phyloP scores from a whole-genome alignment of 2,113 vertebrate species.

The Marmota monax region DNA sequence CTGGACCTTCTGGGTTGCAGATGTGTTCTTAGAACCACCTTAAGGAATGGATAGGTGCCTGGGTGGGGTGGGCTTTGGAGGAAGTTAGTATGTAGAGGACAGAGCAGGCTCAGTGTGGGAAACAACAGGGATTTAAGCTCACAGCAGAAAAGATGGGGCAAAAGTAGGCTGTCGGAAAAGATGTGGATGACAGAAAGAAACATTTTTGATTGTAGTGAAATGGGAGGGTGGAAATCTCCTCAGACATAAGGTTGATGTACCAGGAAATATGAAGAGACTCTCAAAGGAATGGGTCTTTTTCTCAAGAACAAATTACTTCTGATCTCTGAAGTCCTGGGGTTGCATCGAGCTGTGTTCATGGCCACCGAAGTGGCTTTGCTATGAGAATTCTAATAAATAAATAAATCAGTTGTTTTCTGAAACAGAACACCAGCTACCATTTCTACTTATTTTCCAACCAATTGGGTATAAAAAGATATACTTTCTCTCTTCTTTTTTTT shows the following conservation, averaged over 20 bases:
- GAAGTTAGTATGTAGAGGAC: not conserved
- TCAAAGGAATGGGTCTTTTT: conserved; percentile 58
- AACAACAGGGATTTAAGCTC: not conserved
- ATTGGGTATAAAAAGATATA: not conserved
- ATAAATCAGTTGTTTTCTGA: not conserved
- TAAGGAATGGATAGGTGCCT: not conserved
- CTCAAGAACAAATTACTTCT: not conserved
- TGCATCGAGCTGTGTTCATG: not conserved
- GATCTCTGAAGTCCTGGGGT: not conserved
- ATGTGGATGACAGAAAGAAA: not conserved
- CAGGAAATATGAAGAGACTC: conserved; percentile 46
- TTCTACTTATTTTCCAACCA: not conserved
- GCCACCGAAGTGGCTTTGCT: not conserved
- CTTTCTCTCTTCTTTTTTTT: not conserved
- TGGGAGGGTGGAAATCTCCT: not conserved
- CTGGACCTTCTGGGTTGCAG: not conserved
- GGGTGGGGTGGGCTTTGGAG: not conserved
- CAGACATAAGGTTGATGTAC: not conserved
- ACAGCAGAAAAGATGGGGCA: not conserved
- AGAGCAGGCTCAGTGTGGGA: not conserved
- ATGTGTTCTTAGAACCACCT: not conserved
- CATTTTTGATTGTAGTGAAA: not conserved
- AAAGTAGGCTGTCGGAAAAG: not conserved
- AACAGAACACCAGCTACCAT: not conserved
- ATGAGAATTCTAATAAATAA: not conserved